Evolutionary conservation across 2,113 vertebrate genomes (phyloP).

Genomic region (Azemiops feae): DNA sequence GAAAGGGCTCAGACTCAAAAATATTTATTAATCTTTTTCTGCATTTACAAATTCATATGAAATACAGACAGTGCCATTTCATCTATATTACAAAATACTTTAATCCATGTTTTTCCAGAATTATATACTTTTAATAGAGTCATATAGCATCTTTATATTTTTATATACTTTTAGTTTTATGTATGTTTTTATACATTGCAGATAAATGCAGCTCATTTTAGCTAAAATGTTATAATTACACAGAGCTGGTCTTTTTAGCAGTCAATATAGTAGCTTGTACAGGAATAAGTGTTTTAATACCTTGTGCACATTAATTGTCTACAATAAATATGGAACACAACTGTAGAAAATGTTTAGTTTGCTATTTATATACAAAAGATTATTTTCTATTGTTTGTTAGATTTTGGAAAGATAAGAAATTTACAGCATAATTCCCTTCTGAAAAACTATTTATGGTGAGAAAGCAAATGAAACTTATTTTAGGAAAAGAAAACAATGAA

Average conservation of each 20-base stretch:
- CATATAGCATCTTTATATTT: background rate
- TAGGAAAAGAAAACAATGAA: background rate
- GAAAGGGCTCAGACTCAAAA: background rate
- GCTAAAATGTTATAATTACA: slow-evolving; percentile 1
- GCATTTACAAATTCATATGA: background rate
- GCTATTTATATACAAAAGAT: background rate
- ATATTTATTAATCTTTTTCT: background rate
- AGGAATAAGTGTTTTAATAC: background rate
- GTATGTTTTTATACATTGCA: background rate
- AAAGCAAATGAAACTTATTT: background rate
- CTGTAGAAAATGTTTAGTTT: background rate
- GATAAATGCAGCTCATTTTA: background rate
- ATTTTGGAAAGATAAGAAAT: background rate
- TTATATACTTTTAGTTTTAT: background rate
- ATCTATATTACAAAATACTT: background rate
- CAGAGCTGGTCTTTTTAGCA: background rate
- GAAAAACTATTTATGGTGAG: background rate
- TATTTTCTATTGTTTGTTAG: background rate
- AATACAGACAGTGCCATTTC: background rate
- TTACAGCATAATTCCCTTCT: background rate
- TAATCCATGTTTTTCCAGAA: background rate
- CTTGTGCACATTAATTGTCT: slow-evolving; percentile 6
- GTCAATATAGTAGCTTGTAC: background rate
- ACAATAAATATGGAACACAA: background rate
- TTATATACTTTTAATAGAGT: background rate